Base-by-base conservation (phyloP, 2,113 vertebrate genomes). In the Dolichotis patagonum region DNA sequence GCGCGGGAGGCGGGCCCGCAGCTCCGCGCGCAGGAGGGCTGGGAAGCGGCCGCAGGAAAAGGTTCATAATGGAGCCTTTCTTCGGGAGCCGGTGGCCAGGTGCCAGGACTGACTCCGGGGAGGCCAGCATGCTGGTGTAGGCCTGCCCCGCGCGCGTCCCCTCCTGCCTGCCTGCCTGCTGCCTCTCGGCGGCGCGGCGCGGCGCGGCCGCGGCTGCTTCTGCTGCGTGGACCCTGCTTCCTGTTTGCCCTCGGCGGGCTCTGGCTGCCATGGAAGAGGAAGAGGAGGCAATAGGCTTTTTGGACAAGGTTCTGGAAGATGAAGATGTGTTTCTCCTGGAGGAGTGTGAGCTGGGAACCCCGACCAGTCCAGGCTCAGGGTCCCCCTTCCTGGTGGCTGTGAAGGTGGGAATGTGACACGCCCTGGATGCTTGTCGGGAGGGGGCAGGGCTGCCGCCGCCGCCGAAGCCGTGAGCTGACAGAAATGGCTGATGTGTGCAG, bases 281-380 rank as follows among this genome's bases (percentile, higher is more conserved):
- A 98, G 98, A 99, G 96, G 99, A 98, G 97, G 99, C 98, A 97
- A 98, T 99, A 96, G 98, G 99, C 98, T 99, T 99, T 97, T 98
- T 99, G 99, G 99, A 99, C 98, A 99, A 99, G 98, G 99, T 99
- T 96, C 99, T 99, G 97, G 99, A 99, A 97, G 99, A 99, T 96
- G 99, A 99, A 98, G 99, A 99, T 97, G 98, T 98, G 95, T 98
- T 99, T 98, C 98, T 99, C n/a, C 98, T 98, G 97, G 99, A 99
- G 98, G 99, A 99, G 97, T 98, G 98, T 65, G 99, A 99, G 97
- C 98, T 99, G 63, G 99, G 99, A 91, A 98, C 98, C 85, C 99
- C 99, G 97, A 98, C 98, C 96, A 99, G 98, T 96, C 99, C 98
- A 4, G 94, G 97, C 93, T 97, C 98, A 71, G 98, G 93, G 94